phyloP scores from a whole-genome alignment of 2,113 vertebrate species.

The Abramis brama region DNA sequence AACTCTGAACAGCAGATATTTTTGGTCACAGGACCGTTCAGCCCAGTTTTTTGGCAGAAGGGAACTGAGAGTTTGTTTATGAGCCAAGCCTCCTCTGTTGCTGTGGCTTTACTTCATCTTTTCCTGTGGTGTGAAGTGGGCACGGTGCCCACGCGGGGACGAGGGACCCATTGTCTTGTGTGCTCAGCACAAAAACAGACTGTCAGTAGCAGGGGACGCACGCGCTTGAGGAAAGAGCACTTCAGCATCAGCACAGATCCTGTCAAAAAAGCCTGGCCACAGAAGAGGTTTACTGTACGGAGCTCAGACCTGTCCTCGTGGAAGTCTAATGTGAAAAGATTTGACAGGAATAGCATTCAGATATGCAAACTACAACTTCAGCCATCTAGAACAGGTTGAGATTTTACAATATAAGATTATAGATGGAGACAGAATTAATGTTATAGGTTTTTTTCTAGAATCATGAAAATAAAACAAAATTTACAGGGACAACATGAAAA shows the following conservation, averaged over 20 bases:
- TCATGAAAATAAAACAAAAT: background rate
- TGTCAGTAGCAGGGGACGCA: slow-evolving; percentile 45
- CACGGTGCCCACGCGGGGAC: slow-evolving; percentile 42
- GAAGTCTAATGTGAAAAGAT: background rate
- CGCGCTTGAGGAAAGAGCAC: background rate
- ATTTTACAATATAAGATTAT: background rate
- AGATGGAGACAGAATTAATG: background rate
- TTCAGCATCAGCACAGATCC: slow-evolving; percentile 22
- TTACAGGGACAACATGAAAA: background rate
- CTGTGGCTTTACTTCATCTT: slow-evolving; percentile 40
- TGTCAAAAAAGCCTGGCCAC: slow-evolving; percentile 12
- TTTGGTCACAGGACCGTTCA: slow-evolving; percentile 47
- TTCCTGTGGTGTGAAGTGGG: slow-evolving; percentile 48
- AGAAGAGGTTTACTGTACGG: slow-evolving; percentile 1
- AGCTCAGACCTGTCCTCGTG: background rate
- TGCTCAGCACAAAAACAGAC: slow-evolving; percentile 53
- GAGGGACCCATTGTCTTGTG: slow-evolving; percentile 51
- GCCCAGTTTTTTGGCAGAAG: slow-evolving; percentile 45
- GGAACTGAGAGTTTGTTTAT: slow-evolving; percentile 46
- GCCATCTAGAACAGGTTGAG: background rate
- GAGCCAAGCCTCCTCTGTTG: slow-evolving; percentile 43
- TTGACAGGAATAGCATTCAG: background rate
- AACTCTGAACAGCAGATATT: slow-evolving; percentile 51
- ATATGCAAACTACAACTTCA: background rate
- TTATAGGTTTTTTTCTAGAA: background rate